Evolutionary conservation across 2,888 invertebrate species (phyloP), one percentile per base, ranked within the genome.

Genomic region (Sialis lutaria): DNA sequence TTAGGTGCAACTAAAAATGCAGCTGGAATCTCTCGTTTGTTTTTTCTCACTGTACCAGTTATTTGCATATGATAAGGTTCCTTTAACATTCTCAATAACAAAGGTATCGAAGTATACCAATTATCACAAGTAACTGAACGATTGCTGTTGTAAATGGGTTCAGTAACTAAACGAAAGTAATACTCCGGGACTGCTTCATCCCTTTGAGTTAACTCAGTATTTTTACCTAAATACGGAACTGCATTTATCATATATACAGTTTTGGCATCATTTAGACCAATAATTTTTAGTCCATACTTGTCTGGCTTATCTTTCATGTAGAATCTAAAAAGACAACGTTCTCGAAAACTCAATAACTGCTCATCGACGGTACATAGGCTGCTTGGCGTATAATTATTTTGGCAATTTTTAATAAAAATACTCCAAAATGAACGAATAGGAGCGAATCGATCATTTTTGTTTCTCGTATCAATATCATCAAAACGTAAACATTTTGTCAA

Each of bases 241-340:
- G 55, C 57, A 34, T 34, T 34, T 30, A 60, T 40, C 56, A 63
- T 55, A 51, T 62, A 60, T 30, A 50, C 52, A 33, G 60, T 60
- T 13, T 46, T 50, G 45, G 57, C 57, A 52, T 64, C 61, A 40
- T 58, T 58, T 44, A 61, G 46, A 50, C 56, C 55, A 45, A 55
- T 48, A 12, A 63, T 54, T 54, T 63, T 62, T 30, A 62, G 48
- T 6, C 60, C 62, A 51, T 62, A 61, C 49, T 57, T 59, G 39
- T 58, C 57, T 7, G 58, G 57, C 50, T 61, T 60, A 6, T 53
- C 51, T 49, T 56, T 55, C 31, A 58, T 55, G 45, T 56, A 58
- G 49, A 56, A 53, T 6, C 53, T 44, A 47, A 57, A 56, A 6
- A 30, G 33, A 46, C 56, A 56, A 12, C 53, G 39, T 1, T 55